Percentiles rank a stretch among this genome's conserved stretches.
Evolutionary conservation across 1,140 invertebrate genomes (phyloP).

Genomic region (Stenopsyche tienmushanensis): DNA sequence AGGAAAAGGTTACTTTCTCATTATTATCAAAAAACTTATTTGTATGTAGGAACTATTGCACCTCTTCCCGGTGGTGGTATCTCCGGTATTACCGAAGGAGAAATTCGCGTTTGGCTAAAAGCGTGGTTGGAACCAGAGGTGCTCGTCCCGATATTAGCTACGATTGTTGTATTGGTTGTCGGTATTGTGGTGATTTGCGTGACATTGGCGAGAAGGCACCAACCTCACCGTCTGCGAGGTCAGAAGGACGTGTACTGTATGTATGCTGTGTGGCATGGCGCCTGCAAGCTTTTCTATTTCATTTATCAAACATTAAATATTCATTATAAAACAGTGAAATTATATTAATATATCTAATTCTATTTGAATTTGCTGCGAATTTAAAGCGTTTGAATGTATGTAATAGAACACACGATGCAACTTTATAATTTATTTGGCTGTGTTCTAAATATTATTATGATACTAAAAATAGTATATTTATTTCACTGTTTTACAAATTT

Average conservation of each 20-base stretch:
- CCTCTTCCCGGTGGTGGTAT: conserved; percentile 68
- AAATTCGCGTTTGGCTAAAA: conserved; percentile 75
- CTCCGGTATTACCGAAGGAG: conserved; percentile 54
- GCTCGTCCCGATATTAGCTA: conserved; percentile 79
- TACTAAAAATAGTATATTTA: too few relatives aligned
- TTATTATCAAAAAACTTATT: conserved; percentile 10
- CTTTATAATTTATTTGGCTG: too few relatives aligned
- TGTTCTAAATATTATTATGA: too few relatives aligned
- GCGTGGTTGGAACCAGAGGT: conserved; percentile 85
- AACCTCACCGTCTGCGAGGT: conserved; percentile 80
- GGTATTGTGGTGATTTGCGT: conserved; percentile 87
- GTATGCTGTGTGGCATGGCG: conserved; percentile 56
- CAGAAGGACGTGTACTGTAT: conserved; percentile 66
- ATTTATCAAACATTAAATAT: conserved; percentile 39
- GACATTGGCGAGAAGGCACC: conserved; percentile 73
- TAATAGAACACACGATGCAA: background rate
- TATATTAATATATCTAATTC: too few relatives aligned
- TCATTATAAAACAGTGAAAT: too few relatives aligned
- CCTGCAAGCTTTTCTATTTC: conserved; percentile 48
- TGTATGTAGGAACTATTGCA: conserved; percentile 71
- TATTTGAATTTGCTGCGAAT: too few relatives aligned
- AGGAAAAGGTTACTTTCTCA: conserved; percentile 71
- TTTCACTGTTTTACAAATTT: too few relatives aligned
- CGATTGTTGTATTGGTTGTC: conserved; percentile 82
- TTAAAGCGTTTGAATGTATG: background rate